These are phyloP conservation scores for Chloebia gouldiae DNA, from an alignment of 2,113 vertebrate species.

Conservation along the genomic window DNA sequence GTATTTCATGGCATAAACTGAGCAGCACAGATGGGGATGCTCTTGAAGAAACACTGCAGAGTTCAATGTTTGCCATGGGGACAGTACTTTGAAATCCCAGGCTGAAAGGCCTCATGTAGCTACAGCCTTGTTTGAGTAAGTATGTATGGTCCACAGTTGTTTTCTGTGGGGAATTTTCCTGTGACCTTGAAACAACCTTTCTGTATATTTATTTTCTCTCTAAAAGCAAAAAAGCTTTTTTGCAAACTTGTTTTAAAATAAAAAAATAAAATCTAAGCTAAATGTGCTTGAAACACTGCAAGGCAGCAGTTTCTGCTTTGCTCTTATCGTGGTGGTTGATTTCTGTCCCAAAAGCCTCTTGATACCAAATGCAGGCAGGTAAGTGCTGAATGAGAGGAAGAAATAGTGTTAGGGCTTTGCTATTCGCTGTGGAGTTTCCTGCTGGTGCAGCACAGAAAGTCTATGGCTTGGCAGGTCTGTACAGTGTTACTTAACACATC, in stretches of 20 bases:
- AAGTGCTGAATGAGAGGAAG: background rate
- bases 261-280: background rate
- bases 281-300: background rate
- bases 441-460: background rate
- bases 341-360: background rate
- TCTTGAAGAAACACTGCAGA: background rate
- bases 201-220: background rate
- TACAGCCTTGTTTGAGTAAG: background rate
- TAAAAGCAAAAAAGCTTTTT: background rate
- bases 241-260: background rate
- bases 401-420: background rate
- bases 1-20: background rate
- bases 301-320: background rate
- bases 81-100: background rate
- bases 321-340: background rate
- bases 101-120: background rate
- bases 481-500: constrained; percentile 5
- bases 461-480: background rate
- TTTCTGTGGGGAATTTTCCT: background rate
- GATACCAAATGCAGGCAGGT: background rate
- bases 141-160: background rate
- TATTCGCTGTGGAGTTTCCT: background rate
- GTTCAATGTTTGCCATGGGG: fast-evolving
- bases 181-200: background rate
- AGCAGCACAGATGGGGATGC: background rate